Base-by-base conservation (phyloP, 2,797 vertebrate genomes). In the Pogoniulus pusillus region DNA sequence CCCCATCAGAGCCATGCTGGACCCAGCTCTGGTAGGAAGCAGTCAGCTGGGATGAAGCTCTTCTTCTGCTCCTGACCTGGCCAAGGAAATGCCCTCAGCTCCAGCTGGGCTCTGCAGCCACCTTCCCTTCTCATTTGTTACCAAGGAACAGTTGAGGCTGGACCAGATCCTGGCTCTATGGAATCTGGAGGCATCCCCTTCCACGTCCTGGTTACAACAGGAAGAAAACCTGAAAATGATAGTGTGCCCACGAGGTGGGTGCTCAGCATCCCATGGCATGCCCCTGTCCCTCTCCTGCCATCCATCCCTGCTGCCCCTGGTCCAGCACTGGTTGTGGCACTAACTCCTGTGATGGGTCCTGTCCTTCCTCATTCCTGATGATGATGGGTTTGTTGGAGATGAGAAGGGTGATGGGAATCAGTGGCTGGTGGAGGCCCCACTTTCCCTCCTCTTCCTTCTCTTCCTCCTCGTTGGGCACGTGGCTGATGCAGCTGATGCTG, bases 351-450 rank as follows among this genome's bases (percentile, higher is more conserved):
- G 1, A 6, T 3, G 20, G 51, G 35, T 88, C 83, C 75, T 68
- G 75, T 20, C 71, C 68, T 45, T 82, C 85, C 68, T 69, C 55
- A 0, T 66, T 82, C 77, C 84, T 78, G 84, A 95, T 72, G 89
- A 91, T 90, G 90, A 95, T 3, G n/a, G 95, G 91, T 57, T 95
- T 95, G 79, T 95, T 51, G 0, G 90, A 93, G 76, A 95, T 89
- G 90, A 91, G 93, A 74, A 95, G 71, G 34, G 89, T 55, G 2
- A 93, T 83, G 81, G 89, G 86, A 27, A 91, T 32, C 59, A 63
- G 77, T 0, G 15, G 57, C 81, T 35, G 53, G 12, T 1, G 2
- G 19, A 32, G 47, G 5, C 3, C 18, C 30, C 2, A 14, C 30
- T 15, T 65, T 64, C 37, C 55, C 3, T 29, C 45, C 3, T 79